Evolutionary conservation across 1,140 invertebrate genomes (phyloP), one percentile per base, ranked within the genome.

Genomic region (Maniola jurtina): DNA sequence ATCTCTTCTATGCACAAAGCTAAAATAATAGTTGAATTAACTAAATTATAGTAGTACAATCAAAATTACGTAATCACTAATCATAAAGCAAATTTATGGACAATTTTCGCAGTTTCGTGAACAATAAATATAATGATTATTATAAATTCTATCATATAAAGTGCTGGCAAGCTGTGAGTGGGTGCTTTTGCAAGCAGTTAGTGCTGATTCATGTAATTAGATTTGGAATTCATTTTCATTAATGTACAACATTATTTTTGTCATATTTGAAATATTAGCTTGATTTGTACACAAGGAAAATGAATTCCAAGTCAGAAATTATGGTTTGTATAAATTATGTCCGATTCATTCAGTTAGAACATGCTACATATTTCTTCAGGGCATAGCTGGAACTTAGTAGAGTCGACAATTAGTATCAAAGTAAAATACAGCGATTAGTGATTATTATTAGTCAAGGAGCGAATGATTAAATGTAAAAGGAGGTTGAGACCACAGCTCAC

Each of bases 401-500:
- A 76, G 60, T 69, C 61, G 62, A 66, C 77, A 61, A 83, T 87
- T 86, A 88, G 85, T 88, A 84, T 82, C 72, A 80, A 78, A 72
- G 68, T 76, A 77, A 75, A 83, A 63, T 73, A 88, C 79, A 85
- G 83, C 77, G 70, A 88, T 90, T 90, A 90, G 86, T 90, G 68
- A 69, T 68, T 80, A 69, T 68, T 80, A 85, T 88, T 90, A 88
- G 88, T 88, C 72, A 75, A 81, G 77, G 83, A 85, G 81, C 79
- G 78, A 80, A 84, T 84, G 69, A 82, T 80, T 80, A 80, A 84
- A 82, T 73, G 66, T 80, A 82, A 86, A 84, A 86, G 82, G 75
- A 84, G 81, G 80, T 91, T 88, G 89, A 92, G 92, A 92, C 91
- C 92, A 92, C 92, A 92, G 91, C 92, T 92, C 91, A 92, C 92